Evolutionary conservation across 2,797 vertebrate species (phyloP).

Genomic region (Clarias laeviceps): DNA sequence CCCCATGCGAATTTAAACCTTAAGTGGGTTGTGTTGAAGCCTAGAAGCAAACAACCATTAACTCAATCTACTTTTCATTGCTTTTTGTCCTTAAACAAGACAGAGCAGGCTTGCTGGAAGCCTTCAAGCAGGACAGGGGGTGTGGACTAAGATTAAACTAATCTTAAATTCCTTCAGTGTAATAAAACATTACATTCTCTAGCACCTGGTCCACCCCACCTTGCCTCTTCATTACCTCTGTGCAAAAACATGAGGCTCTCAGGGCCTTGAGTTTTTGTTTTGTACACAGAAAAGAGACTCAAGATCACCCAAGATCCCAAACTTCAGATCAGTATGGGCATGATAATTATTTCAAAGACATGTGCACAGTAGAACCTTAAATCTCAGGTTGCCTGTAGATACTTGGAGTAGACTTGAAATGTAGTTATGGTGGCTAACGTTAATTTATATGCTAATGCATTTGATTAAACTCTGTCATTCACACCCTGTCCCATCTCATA

Average conservation of each 20-base stretch:
- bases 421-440: too few relatives aligned
- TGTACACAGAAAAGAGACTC: conserved; percentile 69
- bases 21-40: conserved; percentile 54
- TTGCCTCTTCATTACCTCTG: conserved; percentile 4
- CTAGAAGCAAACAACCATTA: conserved; percentile 58
- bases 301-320: conserved; percentile 56
- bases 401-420: neutral
- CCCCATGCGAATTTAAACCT: conserved; percentile 12
- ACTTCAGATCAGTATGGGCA: conserved; percentile 57
- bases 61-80: conserved; percentile 63
- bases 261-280: conserved; percentile 64
- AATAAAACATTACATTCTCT: conserved; percentile 75
- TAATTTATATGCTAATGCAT: too few relatives aligned
- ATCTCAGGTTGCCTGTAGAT: neutral
- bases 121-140: conserved; percentile 60
- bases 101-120: conserved; percentile 71
- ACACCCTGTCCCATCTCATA: too few relatives aligned
- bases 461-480: too few relatives aligned
- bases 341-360: conserved; percentile 41
- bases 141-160: conserved; percentile 78
- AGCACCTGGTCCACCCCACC: conserved; percentile 27
- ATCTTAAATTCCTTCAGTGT: conserved; percentile 82
- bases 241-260: conserved; percentile 61
- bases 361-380: conserved; percentile 6
- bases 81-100: conserved; percentile 75